phyloP scores from a whole-genome alignment of 2,113 vertebrate species.

The Accipiter cooperii region DNA sequence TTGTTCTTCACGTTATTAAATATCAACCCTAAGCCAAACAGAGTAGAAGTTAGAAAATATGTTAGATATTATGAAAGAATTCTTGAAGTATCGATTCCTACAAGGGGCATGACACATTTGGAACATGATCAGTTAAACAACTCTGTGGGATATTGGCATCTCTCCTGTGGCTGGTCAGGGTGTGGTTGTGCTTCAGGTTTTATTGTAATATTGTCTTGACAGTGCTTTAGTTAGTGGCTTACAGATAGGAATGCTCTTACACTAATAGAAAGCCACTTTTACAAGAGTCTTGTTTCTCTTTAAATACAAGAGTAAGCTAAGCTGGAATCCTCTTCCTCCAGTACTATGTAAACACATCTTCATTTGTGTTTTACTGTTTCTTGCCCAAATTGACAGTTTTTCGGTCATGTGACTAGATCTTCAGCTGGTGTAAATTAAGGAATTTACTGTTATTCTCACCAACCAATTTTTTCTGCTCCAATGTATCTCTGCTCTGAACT shows the following conservation, averaged over 20 bases:
- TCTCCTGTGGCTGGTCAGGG: background rate
- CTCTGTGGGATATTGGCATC: background rate
- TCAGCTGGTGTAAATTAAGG: background rate
- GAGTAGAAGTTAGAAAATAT: background rate
- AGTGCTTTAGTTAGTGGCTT: background rate
- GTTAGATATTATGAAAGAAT: background rate
- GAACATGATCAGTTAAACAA: background rate
- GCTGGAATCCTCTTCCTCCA: background rate
- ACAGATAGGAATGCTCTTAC: background rate
- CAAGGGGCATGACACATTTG: background rate
- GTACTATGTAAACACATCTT: background rate
- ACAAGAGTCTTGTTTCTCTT: background rate
- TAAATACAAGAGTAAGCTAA: background rate
- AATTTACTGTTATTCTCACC: background rate
- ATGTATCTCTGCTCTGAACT: background rate
- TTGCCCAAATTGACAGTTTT: background rate
- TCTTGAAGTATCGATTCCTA: background rate
- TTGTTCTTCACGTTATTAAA: constrained; percentile 28
- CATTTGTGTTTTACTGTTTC: background rate
- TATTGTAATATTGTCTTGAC: background rate
- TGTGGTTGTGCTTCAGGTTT: background rate
- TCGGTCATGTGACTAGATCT: background rate
- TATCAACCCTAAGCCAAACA: background rate
- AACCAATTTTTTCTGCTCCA: background rate
- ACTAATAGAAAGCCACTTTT: background rate